Evolutionary conservation across 2,113 vertebrate genomes (phyloP), one percentile per base, ranked within the genome.

Genomic region (Struthio camelus): DNA sequence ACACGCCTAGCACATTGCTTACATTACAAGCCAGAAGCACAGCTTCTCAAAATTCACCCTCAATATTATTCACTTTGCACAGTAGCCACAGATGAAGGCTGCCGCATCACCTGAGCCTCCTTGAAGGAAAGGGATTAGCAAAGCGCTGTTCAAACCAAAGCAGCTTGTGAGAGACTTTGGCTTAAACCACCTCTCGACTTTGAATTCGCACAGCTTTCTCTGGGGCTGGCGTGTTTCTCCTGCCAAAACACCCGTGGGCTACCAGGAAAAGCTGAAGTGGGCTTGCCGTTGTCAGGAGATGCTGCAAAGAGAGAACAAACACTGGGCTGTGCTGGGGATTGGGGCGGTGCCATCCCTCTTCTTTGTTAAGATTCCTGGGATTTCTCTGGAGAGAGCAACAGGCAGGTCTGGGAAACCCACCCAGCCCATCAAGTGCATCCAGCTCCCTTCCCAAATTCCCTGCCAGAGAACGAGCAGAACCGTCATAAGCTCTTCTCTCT

Each of bases 241-340:
- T 89, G 87, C 75, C 89, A 94, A 87, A 94, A 69, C 6, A 65
- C 56, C 94, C 0, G 0, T 19, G 23, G 67, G 83, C 83, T 79
- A 89, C 87, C 89, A 96, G 75, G 53, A 93, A 65, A 95, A 95
- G 80, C 40, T 50, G 64, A 73, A 73, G 38, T 84, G 87, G 89
- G 78, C 77, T 75, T 56, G 48, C 78, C 96, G 95, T 90, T 95
- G 88, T 97, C 90, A 91, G 83, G 96, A 97, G 90, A 93, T 17
- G 6, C 85, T 89, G 80, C 89, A 96, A 95, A 97, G 91, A 96
- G 59, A 91, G 88, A 92, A 90, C 87, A 96, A 97, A 97, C 91
- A 93, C 54, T 32, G 72, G 72, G 44, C 65, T 78, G 48, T 58
- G 86, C 70, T 16, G 46, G 42, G 89, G 81, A 93, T 1, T 93